These are phyloP conservation scores for Caiman crocodilus DNA, from an alignment of 2,797 vertebrate species.

Conservation along the genomic window DNA sequence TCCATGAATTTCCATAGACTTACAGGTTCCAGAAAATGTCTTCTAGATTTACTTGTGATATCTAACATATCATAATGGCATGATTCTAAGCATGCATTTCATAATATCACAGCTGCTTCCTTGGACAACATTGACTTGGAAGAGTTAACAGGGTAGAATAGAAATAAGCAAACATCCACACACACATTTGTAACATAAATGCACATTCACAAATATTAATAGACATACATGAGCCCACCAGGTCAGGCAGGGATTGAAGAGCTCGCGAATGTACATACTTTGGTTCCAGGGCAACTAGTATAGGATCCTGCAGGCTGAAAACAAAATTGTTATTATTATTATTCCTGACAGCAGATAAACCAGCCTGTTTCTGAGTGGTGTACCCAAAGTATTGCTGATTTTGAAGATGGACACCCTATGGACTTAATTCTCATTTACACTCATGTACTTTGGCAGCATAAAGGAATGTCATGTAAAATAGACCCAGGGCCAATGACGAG, in stretches of 20 bases:
- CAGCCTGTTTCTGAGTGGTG: background rate
- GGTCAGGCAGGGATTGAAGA: background rate
- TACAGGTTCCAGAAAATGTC: constrained; percentile 25
- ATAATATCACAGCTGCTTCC: constrained; percentile 6
- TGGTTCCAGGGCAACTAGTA: background rate
- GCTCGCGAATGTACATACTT: background rate
- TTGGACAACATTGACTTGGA: constrained; percentile 38
- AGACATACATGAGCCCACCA: background rate
- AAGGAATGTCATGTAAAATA: too few species aligned
- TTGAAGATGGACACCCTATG: background rate
- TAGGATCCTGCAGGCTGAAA: background rate
- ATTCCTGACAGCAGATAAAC: constrained; percentile 3
- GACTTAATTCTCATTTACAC: background rate
- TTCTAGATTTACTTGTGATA: constrained; percentile 24
- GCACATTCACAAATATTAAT: background rate
- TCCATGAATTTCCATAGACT: constrained; percentile 29
- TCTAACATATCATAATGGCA: constrained; percentile 25
- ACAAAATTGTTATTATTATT: background rate
- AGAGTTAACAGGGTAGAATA: background rate
- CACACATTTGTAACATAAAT: background rate
- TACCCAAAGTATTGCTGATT: background rate
- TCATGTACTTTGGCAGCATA: background rate
- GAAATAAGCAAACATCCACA: constrained; percentile 10
- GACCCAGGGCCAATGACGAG: background rate
- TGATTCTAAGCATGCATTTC: constrained; percentile 27